Evolutionary conservation across 92 coral and sea anemone species (phyloP).

Genomic region (Montipora capitata): DNA sequence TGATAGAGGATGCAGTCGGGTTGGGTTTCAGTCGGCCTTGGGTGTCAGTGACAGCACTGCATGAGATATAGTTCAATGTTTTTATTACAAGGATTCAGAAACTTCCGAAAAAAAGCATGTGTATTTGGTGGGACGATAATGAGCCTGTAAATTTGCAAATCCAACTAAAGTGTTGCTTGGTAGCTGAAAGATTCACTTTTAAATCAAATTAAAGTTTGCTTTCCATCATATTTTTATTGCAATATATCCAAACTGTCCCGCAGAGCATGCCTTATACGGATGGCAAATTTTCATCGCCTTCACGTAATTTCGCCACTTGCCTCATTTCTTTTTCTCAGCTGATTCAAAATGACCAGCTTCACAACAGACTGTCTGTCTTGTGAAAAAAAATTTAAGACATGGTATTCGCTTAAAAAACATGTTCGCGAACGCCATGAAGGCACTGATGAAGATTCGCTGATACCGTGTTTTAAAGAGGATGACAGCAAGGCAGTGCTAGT

Average conservation of each 20-base stretch:
- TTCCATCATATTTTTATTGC: background rate
- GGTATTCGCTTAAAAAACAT: constrained; percentile 37
- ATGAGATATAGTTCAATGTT: background rate
- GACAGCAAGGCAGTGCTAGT: constrained; percentile 8
- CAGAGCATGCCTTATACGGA: too few relatives aligned
- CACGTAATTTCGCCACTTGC: background rate
- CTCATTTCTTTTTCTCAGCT: background rate
- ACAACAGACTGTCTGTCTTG: background rate
- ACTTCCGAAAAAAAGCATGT: background rate
- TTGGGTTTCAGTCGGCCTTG: too few relatives aligned
- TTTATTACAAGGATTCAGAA: background rate
- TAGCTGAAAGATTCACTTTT: background rate
- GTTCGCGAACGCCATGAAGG: constrained; percentile 10
- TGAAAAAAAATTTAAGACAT: constrained; percentile 9
- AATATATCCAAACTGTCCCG: background rate
- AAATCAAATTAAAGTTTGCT: constrained; percentile 8
- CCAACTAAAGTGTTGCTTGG: background rate
- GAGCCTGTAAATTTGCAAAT: background rate
- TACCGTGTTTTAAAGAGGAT: constrained; percentile 5
- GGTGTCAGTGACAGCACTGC: too few relatives aligned
- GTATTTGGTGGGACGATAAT: background rate
- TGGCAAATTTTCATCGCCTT: background rate
- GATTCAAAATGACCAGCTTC: background rate
- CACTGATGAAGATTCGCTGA: constrained; percentile 5
- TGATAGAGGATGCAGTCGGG: background rate